Conservation (phyloP, 2,888 invertebrate genomes). For the Pheosia tremula region DNA sequence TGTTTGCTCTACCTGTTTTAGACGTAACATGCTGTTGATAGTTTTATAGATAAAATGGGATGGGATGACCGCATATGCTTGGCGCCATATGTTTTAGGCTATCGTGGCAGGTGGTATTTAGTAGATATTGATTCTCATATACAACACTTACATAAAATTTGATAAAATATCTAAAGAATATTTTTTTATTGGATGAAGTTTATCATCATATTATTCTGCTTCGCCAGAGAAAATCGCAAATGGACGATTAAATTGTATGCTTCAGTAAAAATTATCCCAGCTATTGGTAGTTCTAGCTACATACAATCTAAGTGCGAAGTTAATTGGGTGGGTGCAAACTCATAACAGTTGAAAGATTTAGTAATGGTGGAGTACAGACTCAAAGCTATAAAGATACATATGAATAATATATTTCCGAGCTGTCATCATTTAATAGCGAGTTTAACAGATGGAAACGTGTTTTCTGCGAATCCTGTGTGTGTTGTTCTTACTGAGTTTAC, state of each 20-base stretch:
- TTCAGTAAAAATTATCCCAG: background rate
- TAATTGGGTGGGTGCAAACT: slow-evolving; percentile 16
- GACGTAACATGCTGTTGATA: background rate
- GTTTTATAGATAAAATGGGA: background rate
- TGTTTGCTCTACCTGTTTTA: background rate
- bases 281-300: background rate
- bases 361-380: slow-evolving; percentile 7
- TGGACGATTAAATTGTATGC: slow-evolving; percentile 4
- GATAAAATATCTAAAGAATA: background rate
- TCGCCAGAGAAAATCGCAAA: background rate
- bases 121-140: background rate
- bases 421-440: slow-evolving; percentile 31
- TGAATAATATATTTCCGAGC: slow-evolving; percentile 13
- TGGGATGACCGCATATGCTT: background rate
- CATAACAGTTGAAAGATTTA: slow-evolving; percentile 15
- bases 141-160: background rate
- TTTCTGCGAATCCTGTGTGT: slow-evolving; percentile 39
- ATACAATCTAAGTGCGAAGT: slow-evolving; percentile 6
- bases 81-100: background rate
- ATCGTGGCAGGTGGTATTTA: background rate
- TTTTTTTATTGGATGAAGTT: background rate
- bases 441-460: slow-evolving; percentile 32
- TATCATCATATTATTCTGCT: no score
- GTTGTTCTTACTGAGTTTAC: slow-evolving; percentile 46
- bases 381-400: slow-evolving; percentile 4